These are phyloP conservation scores for Scomber colias DNA, from an alignment of 2,113 vertebrate genomes.

Conservation along the genomic window DNA sequence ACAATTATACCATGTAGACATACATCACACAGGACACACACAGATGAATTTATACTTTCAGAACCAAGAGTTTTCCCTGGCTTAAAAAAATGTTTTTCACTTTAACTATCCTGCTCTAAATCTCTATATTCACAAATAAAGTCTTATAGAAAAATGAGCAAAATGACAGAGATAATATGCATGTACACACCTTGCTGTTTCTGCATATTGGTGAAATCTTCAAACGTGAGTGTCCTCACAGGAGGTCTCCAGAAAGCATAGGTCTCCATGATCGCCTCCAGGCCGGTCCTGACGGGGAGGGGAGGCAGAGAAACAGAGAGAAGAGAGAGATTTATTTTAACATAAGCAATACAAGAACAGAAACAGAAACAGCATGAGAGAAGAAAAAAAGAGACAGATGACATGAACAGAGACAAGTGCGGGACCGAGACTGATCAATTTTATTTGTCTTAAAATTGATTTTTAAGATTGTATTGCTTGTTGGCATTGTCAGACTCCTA, in stretches of 20 bases:
- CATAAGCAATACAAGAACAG: background rate
- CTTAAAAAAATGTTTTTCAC: no score
- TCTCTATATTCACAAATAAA: no score
- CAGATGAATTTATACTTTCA: no score
- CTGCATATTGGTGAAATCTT: conserved; percentile 99
- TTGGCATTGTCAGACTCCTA: no score
- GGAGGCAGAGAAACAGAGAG: conserved; percentile 26
- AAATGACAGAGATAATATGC: no score
- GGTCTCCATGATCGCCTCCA: conserved; percentile 99
- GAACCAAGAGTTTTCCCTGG: no score
- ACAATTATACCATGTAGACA: background rate
- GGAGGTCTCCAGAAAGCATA: conserved; percentile 99
- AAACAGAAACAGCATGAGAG: background rate
- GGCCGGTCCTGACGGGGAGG: conserved; percentile 88
- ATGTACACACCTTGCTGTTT: conserved; percentile 94
- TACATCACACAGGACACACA: background rate
- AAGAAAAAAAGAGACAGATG: background rate
- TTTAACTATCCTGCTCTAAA: no score
- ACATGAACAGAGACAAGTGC: background rate
- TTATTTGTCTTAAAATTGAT: background rate
- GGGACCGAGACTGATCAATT: background rate
- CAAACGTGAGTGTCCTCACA: conserved; percentile 96
- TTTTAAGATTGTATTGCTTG: background rate
- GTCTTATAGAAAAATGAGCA: no score
- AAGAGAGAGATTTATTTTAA: background rate